Percentiles rank a stretch among this genome's conserved stretches.
Conservation (phyloP, 2,113 vertebrate species). For the Passer domesticus region DNA sequence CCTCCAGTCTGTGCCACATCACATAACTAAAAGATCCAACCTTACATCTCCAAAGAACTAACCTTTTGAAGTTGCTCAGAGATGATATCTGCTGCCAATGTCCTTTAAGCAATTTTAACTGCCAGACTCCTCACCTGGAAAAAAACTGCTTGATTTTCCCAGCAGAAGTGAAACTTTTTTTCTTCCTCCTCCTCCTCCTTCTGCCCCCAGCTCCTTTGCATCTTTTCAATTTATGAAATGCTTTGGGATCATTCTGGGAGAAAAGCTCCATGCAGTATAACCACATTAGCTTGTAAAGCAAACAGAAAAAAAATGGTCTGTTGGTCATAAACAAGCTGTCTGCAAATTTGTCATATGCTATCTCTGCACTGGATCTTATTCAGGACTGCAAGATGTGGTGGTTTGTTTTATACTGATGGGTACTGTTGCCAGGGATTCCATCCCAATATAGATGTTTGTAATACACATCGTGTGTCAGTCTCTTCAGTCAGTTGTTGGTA, state of each 20-base stretch:
- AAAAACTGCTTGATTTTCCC: background rate
- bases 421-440: slow-evolving; percentile 42
- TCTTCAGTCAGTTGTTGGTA: slow-evolving; percentile 47
- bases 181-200: background rate
- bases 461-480: slow-evolving; percentile 31
- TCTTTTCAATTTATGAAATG: slow-evolving; percentile 21
- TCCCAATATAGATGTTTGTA: slow-evolving; percentile 50
- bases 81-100: background rate
- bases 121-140: background rate
- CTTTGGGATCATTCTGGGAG: background rate
- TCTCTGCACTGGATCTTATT: slow-evolving; percentile 46
- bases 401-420: slow-evolving; percentile 52
- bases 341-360: slow-evolving; percentile 51
- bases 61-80: background rate
- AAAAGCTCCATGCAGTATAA: slow-evolving; percentile 27
- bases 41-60: background rate
- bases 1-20: background rate
- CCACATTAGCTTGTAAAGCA: slow-evolving; percentile 46
- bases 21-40: background rate
- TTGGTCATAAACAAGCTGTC: slow-evolving; percentile 65
- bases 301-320: slow-evolving; percentile 37
- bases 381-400: slow-evolving; percentile 26
- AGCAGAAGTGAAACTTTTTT: background rate
- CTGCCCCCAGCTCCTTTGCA: background rate
- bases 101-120: background rate